These are phyloP conservation scores for Sisor rabdophorus DNA, from an alignment of 2,113 vertebrate species.

Conservation along the genomic window DNA sequence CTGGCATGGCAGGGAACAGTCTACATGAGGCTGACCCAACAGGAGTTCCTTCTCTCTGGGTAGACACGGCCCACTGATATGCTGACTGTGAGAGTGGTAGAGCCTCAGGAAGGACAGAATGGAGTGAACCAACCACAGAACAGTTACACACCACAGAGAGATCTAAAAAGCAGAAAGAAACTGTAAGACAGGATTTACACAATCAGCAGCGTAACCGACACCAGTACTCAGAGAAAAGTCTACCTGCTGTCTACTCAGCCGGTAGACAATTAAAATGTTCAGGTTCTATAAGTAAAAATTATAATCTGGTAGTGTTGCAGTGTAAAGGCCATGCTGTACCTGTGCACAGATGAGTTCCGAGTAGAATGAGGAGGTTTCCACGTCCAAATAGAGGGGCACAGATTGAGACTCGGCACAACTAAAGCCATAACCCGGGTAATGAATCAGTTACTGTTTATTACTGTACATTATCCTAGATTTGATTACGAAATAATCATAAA, in stretches of 20 bases:
- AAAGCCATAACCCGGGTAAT: slow-evolving; percentile 26
- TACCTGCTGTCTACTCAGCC: too few relatives aligned
- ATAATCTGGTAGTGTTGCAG: background rate
- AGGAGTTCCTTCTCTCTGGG: slow-evolving; percentile 72
- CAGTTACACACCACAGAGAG: slow-evolving; percentile 70
- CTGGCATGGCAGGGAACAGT: slow-evolving; percentile 49
- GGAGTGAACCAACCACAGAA: slow-evolving; percentile 69
- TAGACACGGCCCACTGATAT: slow-evolving; percentile 66
- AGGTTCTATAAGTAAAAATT: background rate
- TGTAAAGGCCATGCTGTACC: slow-evolving; percentile 50
- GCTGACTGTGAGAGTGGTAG: slow-evolving; percentile 73
- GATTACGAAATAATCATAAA: background rate
- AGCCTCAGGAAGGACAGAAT: slow-evolving; percentile 73
- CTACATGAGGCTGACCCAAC: slow-evolving; percentile 54
- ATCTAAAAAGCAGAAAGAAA: slow-evolving; percentile 53
- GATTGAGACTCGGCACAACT: slow-evolving; percentile 72
- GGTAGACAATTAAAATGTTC: background rate
- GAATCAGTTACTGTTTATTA: background rate
- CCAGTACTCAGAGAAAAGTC: background rate
- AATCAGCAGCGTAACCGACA: slow-evolving; percentile 10
- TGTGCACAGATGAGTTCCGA: slow-evolving; percentile 68
- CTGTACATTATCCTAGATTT: background rate
- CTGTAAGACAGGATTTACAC: background rate
- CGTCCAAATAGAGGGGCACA: slow-evolving; percentile 69
- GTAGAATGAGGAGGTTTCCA: slow-evolving; percentile 72